Evolutionary conservation across 2,888 invertebrate genomes (phyloP).

Genomic region (Osmoderma eremita): DNA sequence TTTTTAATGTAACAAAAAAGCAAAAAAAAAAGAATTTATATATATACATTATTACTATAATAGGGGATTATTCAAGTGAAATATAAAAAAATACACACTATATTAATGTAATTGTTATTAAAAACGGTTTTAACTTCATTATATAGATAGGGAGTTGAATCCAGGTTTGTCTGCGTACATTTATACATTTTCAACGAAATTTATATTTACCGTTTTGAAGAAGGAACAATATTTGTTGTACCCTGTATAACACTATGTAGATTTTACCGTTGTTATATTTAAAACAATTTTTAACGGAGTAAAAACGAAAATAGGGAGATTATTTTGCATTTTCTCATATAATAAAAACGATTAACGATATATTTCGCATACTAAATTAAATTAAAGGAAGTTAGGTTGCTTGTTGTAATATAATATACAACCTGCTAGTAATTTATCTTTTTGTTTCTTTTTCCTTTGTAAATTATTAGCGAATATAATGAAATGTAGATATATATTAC

Average conservation of each 20-base stretch:
- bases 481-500: conserved; percentile 9
- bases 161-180: not conserved
- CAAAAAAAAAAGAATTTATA: conserved; percentile 53
- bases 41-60: conserved; percentile 25
- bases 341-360: not conserved
- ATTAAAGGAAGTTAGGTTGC: conserved; percentile 20
- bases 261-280: not conserved
- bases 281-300: not conserved
- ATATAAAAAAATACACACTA: not conserved
- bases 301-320: too few relatives aligned
- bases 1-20: conserved; percentile 50
- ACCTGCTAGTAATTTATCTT: too few relatives aligned
- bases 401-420: not conserved
- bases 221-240: not conserved
- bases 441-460: conserved; percentile 6
- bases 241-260: conserved; percentile 11
- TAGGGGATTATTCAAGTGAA: not conserved
- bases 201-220: not conserved
- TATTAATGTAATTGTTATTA: conserved; percentile 18
- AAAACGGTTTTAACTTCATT: conserved; percentile 1
- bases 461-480: conserved; percentile 15
- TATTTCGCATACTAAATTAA: too few relatives aligned
- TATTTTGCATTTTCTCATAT: not conserved
- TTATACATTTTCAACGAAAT: conserved; percentile 13
- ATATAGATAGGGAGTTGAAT: conserved; percentile 6